These are phyloP conservation scores for Caenorhabditis sp. DNA, from an alignment of 2,888 invertebrate species.

Conservation along the genomic window DNA sequence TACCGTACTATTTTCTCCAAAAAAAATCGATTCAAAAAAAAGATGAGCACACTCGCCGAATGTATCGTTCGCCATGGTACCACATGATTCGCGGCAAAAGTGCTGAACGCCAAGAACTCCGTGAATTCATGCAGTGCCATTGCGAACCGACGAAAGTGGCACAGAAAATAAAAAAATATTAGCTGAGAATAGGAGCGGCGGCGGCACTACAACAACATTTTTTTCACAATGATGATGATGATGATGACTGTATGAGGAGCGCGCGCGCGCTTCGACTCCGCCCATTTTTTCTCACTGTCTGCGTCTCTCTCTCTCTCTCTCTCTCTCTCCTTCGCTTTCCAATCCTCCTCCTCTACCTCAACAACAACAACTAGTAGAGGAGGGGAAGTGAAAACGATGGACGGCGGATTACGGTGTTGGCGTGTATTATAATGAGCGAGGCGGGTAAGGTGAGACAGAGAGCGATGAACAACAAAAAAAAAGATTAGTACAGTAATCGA, in stretches of 20 bases:
- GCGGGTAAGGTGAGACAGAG: neutral
- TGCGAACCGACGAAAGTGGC: slow-evolving; percentile 27
- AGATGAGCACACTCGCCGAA: neutral
- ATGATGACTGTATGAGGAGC: slow-evolving; percentile 20
- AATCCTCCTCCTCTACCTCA: too few species aligned
- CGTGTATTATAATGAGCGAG: neutral
- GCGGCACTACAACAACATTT: neutral
- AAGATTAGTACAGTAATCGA: neutral
- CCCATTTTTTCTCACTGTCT: slow-evolving; percentile 6
- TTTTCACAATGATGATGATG: slow-evolving; percentile 2
- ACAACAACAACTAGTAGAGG: neutral
- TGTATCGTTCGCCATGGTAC: slow-evolving; percentile 38
- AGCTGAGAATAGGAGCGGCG: neutral
- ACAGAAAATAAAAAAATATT: neutral
- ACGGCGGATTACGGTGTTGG: slow-evolving; percentile 11
- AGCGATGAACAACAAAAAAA: neutral
- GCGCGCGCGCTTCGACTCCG: slow-evolving; percentile 8
- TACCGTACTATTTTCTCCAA: too few species aligned
- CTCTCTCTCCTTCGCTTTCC: neutral
- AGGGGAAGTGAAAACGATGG: neutral
- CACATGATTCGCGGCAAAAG: slow-evolving; percentile 35
- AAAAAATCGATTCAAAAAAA: too few species aligned
- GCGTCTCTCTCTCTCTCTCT: slow-evolving; percentile 7
- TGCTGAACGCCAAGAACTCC: slow-evolving; percentile 7
- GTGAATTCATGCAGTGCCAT: slow-evolving; percentile 64